phyloP scores from a whole-genome alignment of 2,113 vertebrate species.

The Eudyptes chrysolophus region DNA sequence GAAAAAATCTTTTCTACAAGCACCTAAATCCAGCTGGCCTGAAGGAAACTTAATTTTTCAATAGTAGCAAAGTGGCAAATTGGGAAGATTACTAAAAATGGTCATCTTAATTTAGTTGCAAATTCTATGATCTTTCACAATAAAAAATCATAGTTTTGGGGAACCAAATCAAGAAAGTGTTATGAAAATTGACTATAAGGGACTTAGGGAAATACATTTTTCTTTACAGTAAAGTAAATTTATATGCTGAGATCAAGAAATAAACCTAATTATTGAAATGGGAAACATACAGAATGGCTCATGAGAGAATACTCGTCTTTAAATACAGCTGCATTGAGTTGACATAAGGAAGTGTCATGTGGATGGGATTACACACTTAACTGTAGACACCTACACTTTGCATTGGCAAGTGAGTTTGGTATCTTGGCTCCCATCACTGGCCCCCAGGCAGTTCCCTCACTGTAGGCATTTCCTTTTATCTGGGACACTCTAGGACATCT shows the following conservation, averaged over 20 bases:
- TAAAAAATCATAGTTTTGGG: background rate
- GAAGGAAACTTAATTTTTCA: background rate
- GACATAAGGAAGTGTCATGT: background rate
- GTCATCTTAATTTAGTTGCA: background rate
- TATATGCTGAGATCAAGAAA: background rate
- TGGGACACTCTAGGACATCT: background rate
- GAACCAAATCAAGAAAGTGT: background rate
- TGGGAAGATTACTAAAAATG: background rate
- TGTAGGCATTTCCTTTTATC: background rate
- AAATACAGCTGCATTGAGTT: background rate
- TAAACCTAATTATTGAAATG: background rate
- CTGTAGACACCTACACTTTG: background rate
- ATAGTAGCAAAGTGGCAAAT: background rate
- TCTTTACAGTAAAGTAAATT: background rate
- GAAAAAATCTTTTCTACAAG: background rate
- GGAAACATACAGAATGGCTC: background rate
- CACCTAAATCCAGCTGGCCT: background rate
- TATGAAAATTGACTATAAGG: background rate
- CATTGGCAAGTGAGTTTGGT: background rate
- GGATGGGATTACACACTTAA: background rate
- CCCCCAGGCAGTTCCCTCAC: rapidly evolving
- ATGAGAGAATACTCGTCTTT: background rate
- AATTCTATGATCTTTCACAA: background rate
- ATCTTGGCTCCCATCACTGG: background rate
- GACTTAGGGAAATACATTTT: background rate